phyloP scores from a whole-genome alignment of 2,797 vertebrate species.

The Glossophaga mutica region DNA sequence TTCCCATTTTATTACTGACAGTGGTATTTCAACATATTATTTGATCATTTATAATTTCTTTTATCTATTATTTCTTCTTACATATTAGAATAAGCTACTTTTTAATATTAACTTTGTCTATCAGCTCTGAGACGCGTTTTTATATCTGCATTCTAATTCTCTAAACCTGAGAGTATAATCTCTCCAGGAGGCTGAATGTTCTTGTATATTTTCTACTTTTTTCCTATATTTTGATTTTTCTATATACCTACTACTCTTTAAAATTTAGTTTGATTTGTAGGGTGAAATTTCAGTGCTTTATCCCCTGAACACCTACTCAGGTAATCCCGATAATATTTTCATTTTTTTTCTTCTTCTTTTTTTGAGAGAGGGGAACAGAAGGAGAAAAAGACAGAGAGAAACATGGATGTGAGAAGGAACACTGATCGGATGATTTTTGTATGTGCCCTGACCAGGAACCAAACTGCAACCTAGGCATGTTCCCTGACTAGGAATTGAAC shows the following conservation, averaged over 20 bases:
- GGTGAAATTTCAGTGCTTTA: not conserved
- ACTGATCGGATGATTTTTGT: not conserved
- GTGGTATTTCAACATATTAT: constrained; percentile 16
- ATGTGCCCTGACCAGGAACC: not conserved
- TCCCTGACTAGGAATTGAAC: not conserved
- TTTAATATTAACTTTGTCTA: not conserved
- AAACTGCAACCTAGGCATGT: no score
- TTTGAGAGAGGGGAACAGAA: not conserved
- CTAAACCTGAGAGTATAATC: not conserved
- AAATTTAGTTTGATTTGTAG: not conserved
- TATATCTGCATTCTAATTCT: not conserved
- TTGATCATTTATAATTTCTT: not conserved
- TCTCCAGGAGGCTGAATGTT: not conserved
- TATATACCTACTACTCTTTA: not conserved
- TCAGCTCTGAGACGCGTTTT: not conserved
- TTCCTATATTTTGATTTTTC: not conserved
- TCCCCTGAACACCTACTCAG: not conserved
- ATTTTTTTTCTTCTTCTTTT: not conserved
- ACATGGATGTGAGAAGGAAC: not conserved
- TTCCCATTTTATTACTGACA: not conserved
- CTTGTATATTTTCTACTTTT: not conserved
- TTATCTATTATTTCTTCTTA: not conserved
- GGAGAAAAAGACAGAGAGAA: not conserved
- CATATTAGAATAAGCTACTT: not conserved
- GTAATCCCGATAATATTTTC: not conserved